Evolutionary conservation across 2,113 vertebrate genomes (phyloP).

Genomic region (Myanophis thanlyinensis): DNA sequence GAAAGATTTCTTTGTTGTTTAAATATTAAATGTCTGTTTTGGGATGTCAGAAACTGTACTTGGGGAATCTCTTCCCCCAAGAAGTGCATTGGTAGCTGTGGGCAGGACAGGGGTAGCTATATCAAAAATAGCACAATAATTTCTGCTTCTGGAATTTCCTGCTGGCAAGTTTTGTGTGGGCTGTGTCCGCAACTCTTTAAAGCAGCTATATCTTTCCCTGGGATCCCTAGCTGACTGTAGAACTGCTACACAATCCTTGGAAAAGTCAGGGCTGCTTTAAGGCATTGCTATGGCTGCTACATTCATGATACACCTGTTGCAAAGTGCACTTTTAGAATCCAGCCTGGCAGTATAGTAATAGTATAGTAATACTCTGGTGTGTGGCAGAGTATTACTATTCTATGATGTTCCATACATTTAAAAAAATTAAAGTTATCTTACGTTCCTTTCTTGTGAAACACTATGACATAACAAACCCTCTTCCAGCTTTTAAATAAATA

Average conservation of each 20-base stretch:
- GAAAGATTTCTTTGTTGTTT: neutral
- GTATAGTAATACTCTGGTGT: too few species aligned
- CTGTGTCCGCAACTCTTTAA: neutral
- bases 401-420: neutral
- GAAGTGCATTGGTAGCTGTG: neutral
- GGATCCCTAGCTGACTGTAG: neutral
- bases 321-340: neutral
- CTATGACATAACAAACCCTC: neutral
- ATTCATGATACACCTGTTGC: neutral
- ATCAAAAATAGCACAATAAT: neutral
- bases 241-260: neutral
- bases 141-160: neutral
- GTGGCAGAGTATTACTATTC: too few species aligned
- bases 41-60: neutral
- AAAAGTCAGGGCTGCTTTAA: neutral
- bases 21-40: neutral
- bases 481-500: neutral
- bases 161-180: neutral
- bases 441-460: neutral
- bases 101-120: neutral
- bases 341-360: too few species aligned
- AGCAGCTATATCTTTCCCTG: neutral
- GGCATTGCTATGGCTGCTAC: neutral
- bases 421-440: neutral
- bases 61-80: neutral